These are phyloP conservation scores for Danio aesculapii DNA, from an alignment of 2,797 vertebrate species.

Conservation along the genomic window DNA sequence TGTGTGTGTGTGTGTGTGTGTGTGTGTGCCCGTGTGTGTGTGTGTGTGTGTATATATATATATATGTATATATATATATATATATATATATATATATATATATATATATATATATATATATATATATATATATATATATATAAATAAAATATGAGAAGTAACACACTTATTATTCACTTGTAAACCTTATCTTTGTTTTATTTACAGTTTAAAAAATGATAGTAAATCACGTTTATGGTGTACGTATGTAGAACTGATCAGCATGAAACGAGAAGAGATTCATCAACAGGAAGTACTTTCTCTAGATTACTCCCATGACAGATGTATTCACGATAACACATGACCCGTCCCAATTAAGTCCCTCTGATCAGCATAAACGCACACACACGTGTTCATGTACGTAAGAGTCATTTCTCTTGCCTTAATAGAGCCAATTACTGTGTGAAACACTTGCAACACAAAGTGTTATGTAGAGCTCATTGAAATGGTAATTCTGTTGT, in stretches of 20 bases:
- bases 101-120: no score
- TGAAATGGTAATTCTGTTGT: conserved; percentile 79
- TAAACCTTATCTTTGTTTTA: no score
- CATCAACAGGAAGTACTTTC: neutral
- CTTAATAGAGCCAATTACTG: conserved; percentile 80
- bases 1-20: no score
- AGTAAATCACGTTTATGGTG: no score
- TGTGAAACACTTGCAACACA: conserved; percentile 69
- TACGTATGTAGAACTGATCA: neutral
- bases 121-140: no score
- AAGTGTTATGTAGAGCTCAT: conserved; percentile 69
- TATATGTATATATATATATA: no score
- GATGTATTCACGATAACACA: conserved; percentile 20
- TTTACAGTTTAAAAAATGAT: no score
- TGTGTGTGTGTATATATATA: no score
- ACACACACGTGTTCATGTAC: conserved; percentile 33
- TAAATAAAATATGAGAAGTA: no score
- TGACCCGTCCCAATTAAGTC: conserved; percentile 50
- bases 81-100: no score
- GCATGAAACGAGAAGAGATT: conserved; percentile 7
- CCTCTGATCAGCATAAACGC: conserved; percentile 35
- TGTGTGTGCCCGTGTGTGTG: no score
- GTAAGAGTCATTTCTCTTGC: conserved; percentile 56
- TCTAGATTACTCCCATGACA: conserved; percentile 1
- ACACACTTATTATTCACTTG: no score